A percentile compares a stretch with the other conserved stretches of the same genome.
Conservation (phyloP, 2,797 vertebrate species). For the Gymnopithys bicolor region DNA sequence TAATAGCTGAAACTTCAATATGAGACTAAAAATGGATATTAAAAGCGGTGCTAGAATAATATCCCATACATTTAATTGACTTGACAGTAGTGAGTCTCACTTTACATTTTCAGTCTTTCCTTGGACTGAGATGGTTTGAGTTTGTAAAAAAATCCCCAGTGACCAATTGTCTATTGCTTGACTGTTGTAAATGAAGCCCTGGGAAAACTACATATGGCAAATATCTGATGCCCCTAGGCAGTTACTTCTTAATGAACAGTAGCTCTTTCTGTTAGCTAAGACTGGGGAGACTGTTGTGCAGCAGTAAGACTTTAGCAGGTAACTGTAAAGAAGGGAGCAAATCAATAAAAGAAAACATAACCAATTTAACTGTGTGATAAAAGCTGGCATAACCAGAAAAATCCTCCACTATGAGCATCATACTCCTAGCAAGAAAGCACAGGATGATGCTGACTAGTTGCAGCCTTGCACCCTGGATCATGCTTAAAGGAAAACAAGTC, state of each 20-base stretch:
- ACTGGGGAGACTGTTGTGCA: background rate
- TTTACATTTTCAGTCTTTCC: background rate
- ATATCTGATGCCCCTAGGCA: background rate
- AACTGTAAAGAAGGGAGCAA: background rate
- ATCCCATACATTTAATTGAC: background rate
- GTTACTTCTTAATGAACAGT: background rate
- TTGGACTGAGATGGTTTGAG: background rate
- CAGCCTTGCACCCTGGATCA: fast-evolving
- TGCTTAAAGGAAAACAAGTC: background rate
- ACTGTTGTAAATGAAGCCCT: background rate
- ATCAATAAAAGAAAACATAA: background rate
- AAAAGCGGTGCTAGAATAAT: background rate
- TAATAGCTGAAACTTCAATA: background rate
- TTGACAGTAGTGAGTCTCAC: background rate
- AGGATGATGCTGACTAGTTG: background rate
- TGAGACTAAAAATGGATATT: background rate
- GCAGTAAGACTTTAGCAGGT: background rate
- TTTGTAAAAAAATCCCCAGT: background rate
- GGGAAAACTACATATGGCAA: background rate
- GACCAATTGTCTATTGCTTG: background rate
- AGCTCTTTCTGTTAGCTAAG: background rate
- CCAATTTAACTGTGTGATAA: background rate
- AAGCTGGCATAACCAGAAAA: background rate
- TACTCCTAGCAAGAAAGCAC: background rate
- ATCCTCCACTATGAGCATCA: background rate